phyloP scores from a whole-genome alignment of 2,888 invertebrate genomes.

The Agrenia bidenticulata region DNA sequence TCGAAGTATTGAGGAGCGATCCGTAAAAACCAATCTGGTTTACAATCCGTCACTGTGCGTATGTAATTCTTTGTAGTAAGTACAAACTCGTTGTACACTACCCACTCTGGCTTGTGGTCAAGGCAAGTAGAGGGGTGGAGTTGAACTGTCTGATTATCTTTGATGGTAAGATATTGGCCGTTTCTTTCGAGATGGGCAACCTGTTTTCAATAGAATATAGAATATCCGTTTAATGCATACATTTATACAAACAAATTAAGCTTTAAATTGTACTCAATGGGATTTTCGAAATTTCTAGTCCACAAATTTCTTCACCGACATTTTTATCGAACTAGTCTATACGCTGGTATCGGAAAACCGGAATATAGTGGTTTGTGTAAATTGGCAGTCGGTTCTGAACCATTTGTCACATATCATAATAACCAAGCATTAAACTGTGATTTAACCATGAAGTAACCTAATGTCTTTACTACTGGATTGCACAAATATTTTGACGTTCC shows the following conservation, averaged over 20 bases:
- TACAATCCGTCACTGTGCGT: slow-evolving; percentile 96
- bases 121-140: slow-evolving; percentile 98
- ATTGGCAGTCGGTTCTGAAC: no score
- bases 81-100: slow-evolving; percentile 99
- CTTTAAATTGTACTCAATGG: background rate
- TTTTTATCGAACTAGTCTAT: no score
- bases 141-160: slow-evolving; percentile 98
- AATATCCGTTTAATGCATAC: no score
- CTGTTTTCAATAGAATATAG: slow-evolving; percentile 58
- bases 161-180: slow-evolving; percentile 97
- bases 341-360: no score
- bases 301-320: background rate
- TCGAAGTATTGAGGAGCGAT: slow-evolving; percentile 99
- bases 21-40: slow-evolving; percentile 92
- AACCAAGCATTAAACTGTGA: no score
- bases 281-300: background rate
- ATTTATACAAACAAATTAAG: background rate
- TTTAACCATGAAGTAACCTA: no score
- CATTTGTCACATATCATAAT: no score
- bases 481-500: no score
- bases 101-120: slow-evolving; percentile 99
- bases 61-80: slow-evolving; percentile 99
- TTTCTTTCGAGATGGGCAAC: slow-evolving; percentile 96
- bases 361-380: no score
- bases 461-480: no score